These are phyloP conservation scores for Hippocampus mohnikei DNA, from an alignment of 2,113 vertebrate species.

Conservation along the genomic window DNA sequence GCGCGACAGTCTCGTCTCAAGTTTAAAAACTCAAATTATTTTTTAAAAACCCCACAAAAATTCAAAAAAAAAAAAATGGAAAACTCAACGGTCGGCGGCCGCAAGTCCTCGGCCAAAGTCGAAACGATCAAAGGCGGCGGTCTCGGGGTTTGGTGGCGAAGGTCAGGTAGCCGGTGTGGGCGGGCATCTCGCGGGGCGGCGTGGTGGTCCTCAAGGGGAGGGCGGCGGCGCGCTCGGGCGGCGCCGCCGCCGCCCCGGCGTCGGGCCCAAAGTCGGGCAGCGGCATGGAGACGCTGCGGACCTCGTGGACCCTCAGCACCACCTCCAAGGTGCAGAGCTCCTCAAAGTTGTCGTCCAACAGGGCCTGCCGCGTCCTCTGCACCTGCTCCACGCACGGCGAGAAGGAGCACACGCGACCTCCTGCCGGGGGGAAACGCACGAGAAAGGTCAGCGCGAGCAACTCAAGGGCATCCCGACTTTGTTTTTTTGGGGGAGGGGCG, in stretches of 20 bases:
- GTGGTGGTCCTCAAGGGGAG: conserved; percentile 80
- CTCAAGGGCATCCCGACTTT: no score
- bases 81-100: no score
- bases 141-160: conserved; percentile 89
- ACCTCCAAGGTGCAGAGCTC: conserved; percentile 92
- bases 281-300: conserved; percentile 80
- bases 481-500: no score
- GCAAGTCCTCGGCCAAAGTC: no score
- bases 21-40: no score
- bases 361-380: conserved; percentile 83
- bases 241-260: conserved; percentile 11
- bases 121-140: conserved; percentile 29
- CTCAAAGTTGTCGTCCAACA: conserved; percentile 79
- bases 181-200: conserved; percentile 82
- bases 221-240: conserved; percentile 48
- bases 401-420: conserved; percentile 92
- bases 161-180: conserved; percentile 95
- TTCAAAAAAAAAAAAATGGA: no score
- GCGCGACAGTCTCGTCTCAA: no score
- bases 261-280: conserved; percentile 83
- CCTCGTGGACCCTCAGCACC: conserved; percentile 83
- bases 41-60: no score
- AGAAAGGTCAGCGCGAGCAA: no score
- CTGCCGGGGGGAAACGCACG: conserved; percentile 59
- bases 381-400: conserved; percentile 97